A percentile compares a stretch with the other conserved stretches of the same genome.
Conservation (phyloP, 2,113 vertebrate species). For the Hippotragus niger region DNA sequence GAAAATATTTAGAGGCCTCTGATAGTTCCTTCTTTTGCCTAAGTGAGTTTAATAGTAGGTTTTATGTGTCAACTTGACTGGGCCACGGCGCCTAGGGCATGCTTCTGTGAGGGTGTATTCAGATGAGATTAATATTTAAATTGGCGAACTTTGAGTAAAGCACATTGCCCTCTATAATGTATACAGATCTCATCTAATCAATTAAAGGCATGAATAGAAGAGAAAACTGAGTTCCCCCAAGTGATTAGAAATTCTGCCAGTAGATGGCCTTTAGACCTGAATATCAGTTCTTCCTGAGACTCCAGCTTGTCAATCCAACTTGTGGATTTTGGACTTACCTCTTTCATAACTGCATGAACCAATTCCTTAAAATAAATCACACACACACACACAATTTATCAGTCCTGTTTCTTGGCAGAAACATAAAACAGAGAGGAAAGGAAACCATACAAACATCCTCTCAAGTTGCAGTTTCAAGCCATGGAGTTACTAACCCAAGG, state of each 20-base stretch:
- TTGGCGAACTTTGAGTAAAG: background rate
- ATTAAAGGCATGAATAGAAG: background rate
- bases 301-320: background rate
- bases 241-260: background rate
- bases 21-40: background rate
- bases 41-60: background rate
- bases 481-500: background rate
- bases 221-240: background rate
- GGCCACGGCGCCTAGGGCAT: background rate
- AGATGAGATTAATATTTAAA: background rate
- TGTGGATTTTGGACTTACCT: background rate
- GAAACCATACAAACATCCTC: background rate
- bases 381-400: background rate
- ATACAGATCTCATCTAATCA: background rate
- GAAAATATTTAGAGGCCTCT: background rate
- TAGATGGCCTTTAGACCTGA: background rate
- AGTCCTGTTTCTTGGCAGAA: background rate
- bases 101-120: background rate
- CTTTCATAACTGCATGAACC: background rate
- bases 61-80: background rate
- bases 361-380: background rate
- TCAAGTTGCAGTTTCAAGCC: background rate
- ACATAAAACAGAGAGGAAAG: background rate
- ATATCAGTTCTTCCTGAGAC: background rate
- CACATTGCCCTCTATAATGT: background rate